Conservation (phyloP, 2,113 vertebrate species). For the Oreochromis niloticus region DNA sequence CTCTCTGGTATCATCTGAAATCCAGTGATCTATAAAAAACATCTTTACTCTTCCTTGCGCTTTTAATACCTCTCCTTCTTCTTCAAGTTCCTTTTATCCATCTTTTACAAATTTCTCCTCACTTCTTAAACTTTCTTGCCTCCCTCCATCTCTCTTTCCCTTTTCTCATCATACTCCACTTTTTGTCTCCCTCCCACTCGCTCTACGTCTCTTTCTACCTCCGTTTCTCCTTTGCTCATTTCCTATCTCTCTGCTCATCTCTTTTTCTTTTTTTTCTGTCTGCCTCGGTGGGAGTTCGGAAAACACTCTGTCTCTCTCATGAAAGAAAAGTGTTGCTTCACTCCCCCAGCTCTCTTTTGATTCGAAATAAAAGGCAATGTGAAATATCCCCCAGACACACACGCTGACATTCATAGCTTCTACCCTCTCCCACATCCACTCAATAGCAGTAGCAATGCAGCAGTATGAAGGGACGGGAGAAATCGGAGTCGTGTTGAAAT, state of each 20-base stretch:
- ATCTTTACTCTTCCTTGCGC: not conserved
- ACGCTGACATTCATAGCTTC: slow-evolving; percentile 1
- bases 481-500: not conserved
- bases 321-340: slow-evolving; percentile 26
- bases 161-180: not conserved
- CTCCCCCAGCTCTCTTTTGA: slow-evolving; percentile 35
- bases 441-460: not conserved
- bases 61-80: not conserved
- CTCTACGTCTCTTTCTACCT: not conserved
- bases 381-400: slow-evolving; percentile 28
- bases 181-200: not conserved
- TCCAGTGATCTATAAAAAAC: not conserved
- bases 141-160: not conserved
- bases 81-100: not conserved
- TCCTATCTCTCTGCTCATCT: not conserved
- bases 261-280: not conserved
- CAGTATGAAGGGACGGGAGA: not conserved
- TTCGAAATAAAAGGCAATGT: slow-evolving; percentile 39
- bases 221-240: not conserved
- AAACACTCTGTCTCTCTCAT: slow-evolving; percentile 26
- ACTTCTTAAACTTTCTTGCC: not conserved
- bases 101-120: not conserved
- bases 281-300: slow-evolving; percentile 31
- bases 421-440: not conserved
- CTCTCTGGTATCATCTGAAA: not conserved